phyloP scores from a whole-genome alignment of 2,113 vertebrate species.

The Dipodomys merriami region DNA sequence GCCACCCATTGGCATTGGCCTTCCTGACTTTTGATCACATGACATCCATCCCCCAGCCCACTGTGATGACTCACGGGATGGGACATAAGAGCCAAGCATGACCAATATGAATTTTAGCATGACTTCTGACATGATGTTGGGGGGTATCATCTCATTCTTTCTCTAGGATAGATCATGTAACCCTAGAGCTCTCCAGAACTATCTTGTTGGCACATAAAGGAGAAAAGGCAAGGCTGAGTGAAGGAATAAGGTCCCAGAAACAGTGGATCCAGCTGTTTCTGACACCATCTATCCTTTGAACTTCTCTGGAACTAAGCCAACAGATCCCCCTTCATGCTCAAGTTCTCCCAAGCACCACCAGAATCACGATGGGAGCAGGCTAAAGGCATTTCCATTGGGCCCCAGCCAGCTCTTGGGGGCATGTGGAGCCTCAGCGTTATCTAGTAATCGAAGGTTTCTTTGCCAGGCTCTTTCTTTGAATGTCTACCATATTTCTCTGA shows the following conservation, averaged over 20 bases:
- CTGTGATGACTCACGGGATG: background rate
- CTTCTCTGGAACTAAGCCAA: background rate
- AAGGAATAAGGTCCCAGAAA: background rate
- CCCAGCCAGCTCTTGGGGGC: constrained; percentile 34
- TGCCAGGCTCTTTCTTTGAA: constrained; percentile 34
- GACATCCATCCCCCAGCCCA: background rate
- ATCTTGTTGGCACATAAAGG: background rate
- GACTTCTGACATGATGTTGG: background rate
- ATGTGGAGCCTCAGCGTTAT: constrained; percentile 32
- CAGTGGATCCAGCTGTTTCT: constrained; percentile 5
- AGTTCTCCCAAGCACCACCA: background rate
- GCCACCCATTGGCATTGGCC: too few relatives aligned
- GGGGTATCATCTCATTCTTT: background rate
- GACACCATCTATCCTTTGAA: background rate
- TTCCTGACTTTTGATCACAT: background rate
- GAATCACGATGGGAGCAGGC: constrained; percentile 9
- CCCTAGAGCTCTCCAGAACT: background rate
- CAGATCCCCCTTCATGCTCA: background rate
- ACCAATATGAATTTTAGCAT: background rate
- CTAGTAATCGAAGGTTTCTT: constrained; percentile 56
- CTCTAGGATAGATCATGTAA: background rate
- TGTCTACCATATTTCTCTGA: constrained; percentile 59
- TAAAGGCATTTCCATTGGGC: constrained; percentile 43
- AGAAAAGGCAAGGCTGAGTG: background rate
- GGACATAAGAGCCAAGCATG: background rate